These are phyloP conservation scores for Campoplex capitator DNA, from an alignment of 2,888 invertebrate genomes.

Conservation along the genomic window DNA sequence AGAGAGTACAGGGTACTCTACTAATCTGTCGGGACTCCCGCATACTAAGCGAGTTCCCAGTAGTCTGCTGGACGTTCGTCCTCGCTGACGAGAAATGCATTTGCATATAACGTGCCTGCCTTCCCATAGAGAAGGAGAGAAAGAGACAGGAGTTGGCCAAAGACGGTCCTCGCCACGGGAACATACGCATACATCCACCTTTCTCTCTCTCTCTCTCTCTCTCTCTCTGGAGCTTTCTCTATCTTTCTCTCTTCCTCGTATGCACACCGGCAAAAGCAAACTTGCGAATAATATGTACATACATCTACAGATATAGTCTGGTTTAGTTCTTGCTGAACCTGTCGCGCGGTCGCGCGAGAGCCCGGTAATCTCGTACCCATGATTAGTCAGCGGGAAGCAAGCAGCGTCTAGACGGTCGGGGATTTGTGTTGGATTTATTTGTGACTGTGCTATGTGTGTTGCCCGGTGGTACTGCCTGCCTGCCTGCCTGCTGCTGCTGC, in stretches of 20 bases:
- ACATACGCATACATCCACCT: slow-evolving; percentile 18
- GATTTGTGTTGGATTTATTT: slow-evolving; percentile 83
- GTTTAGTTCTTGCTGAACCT: slow-evolving; percentile 45
- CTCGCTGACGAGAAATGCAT: slow-evolving; percentile 64
- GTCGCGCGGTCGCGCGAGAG: slow-evolving; percentile 54
- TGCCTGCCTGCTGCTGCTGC: slow-evolving; percentile 2
- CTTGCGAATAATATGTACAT: slow-evolving; percentile 56
- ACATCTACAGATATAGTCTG: slow-evolving; percentile 30
- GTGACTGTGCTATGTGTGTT: slow-evolving; percentile 74
- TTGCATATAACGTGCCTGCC: slow-evolving; percentile 61
- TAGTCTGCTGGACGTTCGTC: slow-evolving; percentile 62
- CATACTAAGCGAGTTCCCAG: slow-evolving; percentile 67
- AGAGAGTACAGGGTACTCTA: slow-evolving; percentile 53
- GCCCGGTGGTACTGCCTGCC: slow-evolving; percentile 33
- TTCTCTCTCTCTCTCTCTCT: slow-evolving; percentile 8
- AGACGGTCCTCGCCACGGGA: slow-evolving; percentile 46
- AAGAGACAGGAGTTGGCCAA: slow-evolving; percentile 36
- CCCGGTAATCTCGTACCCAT: slow-evolving; percentile 77
- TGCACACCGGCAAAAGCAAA: slow-evolving; percentile 50
- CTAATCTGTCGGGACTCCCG: slow-evolving; percentile 69
- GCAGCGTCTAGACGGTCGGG: slow-evolving; percentile 80
- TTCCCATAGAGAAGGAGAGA: slow-evolving; percentile 26
- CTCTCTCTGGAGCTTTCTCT: too few relatives aligned
- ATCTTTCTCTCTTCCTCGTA: slow-evolving; percentile 19
- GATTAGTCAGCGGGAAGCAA: slow-evolving; percentile 78